Percentiles rank a stretch among this genome's conserved stretches.
Conservation (phyloP, 2,797 vertebrate species). For the Masticophis lateralis region DNA sequence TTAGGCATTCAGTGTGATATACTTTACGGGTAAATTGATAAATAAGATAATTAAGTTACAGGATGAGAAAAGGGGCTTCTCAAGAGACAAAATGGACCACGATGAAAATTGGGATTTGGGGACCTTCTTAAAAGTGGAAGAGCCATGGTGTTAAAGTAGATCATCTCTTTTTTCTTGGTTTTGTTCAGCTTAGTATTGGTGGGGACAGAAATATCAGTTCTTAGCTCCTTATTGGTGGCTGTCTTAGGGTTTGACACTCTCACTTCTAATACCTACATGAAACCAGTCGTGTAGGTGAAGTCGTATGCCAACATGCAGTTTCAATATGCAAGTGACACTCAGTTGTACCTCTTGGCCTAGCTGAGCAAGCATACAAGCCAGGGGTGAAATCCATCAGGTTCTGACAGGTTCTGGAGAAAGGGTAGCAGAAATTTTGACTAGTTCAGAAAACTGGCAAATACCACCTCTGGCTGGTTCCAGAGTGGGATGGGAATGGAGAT, state of each 20-base stretch:
- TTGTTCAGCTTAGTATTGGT: neutral
- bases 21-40: neutral
- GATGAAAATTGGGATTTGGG: neutral
- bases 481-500: too few relatives aligned
- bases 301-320: neutral
- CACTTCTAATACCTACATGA: neutral
- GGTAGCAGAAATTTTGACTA: too few relatives aligned
- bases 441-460: too few relatives aligned
- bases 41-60: neutral
- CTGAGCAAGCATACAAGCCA: neutral
- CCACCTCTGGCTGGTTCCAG: too few relatives aligned
- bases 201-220: neutral
- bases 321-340: neutral
- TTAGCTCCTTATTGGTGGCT: neutral
- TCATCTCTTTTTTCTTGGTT: neutral
- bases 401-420: too few relatives aligned
- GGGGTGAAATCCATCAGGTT: too few relatives aligned
- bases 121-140: neutral
- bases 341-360: neutral
- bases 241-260: neutral
- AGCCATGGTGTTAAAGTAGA: neutral
- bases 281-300: neutral
- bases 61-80: neutral
- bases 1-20: neutral
- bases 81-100: neutral